These are phyloP conservation scores for Catocala sponsa DNA, from an alignment of 2,888 invertebrate species.

Conservation along the genomic window DNA sequence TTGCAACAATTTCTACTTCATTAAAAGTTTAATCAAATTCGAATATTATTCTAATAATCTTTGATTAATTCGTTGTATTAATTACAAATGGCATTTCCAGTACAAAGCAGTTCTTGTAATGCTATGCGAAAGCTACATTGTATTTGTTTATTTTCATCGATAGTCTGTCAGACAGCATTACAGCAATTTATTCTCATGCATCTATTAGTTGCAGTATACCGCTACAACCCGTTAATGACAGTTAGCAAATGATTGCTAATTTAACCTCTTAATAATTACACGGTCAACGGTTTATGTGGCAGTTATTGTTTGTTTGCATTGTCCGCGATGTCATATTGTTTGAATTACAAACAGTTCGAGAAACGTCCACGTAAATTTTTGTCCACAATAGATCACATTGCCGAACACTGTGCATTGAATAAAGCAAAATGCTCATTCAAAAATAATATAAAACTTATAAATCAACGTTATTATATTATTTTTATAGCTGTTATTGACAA, in stretches of 20 bases:
- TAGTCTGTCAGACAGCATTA: conserved; percentile 5
- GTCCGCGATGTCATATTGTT: conserved; percentile 47
- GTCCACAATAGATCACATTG: conserved; percentile 14
- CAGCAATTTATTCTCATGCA: conserved; percentile 11
- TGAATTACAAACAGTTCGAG: conserved; percentile 19
- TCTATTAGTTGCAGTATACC: conserved; percentile 26
- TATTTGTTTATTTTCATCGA: conserved; percentile 14
- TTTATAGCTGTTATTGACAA: conserved; percentile 45
- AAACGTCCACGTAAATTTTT: conserved; percentile 20
- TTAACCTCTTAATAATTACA: conserved; percentile 59
- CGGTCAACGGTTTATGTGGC: conserved; percentile 50
- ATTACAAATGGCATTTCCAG: conserved; percentile 15
- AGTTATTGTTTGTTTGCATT: conserved; percentile 56
- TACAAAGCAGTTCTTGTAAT: conserved; percentile 3
- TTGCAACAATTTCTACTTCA: neutral
- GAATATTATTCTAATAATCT: conserved; percentile 15
- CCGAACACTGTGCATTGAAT: conserved; percentile 23
- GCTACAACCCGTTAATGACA: conserved; percentile 43
- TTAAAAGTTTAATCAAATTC: conserved; percentile 13
- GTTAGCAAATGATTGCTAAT: conserved; percentile 53
- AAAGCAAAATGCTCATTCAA: conserved; percentile 41
- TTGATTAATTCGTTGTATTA: conserved; percentile 15
- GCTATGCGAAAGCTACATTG: conserved; percentile 7
- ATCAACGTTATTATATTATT: conserved; percentile 48
- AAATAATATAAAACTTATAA: conserved; percentile 41